Conservation (phyloP, 1,140 invertebrate genomes). For the Helicoverpa zea region DNA sequence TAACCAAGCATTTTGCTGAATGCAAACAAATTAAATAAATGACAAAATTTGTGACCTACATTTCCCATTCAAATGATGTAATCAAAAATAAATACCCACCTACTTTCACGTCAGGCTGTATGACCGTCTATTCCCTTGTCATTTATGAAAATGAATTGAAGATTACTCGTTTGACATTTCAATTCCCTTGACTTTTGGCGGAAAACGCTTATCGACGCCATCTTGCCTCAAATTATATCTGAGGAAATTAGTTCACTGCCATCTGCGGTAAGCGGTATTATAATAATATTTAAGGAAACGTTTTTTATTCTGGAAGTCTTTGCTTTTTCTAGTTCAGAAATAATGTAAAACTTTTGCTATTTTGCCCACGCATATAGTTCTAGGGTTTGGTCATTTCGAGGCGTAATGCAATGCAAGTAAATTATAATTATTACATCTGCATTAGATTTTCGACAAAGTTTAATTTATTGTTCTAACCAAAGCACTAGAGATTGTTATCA, state of each 20-base stretch:
- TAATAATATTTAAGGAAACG: background rate
- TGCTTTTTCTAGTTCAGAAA: too few species aligned
- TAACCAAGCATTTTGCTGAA: too few species aligned
- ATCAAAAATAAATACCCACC: background rate
- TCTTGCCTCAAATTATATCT: constrained; percentile 31
- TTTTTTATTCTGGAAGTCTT: too few species aligned
- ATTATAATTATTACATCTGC: too few species aligned
- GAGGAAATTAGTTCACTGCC: background rate
- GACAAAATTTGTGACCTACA: background rate
- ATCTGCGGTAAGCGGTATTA: background rate
- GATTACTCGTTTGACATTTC: constrained; percentile 52
- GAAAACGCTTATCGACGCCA: constrained; percentile 45
- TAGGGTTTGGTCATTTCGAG: too few species aligned
- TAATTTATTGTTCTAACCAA: too few species aligned
- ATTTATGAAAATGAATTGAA: constrained; percentile 24
- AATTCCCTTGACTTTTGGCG: constrained; percentile 37
- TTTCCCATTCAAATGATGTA: background rate
- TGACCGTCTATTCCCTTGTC: background rate
- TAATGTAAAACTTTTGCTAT: too few species aligned
- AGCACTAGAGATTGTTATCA: too few species aligned
- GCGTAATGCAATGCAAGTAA: too few species aligned
- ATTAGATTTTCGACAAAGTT: too few species aligned
- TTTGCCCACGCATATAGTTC: too few species aligned
- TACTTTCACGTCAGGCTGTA: background rate
- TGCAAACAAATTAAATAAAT: too few species aligned